Percentiles rank a stretch among this genome's conserved stretches.
Conservation (phyloP, 1,140 invertebrate genomes). For the Ladona fulva region DNA sequence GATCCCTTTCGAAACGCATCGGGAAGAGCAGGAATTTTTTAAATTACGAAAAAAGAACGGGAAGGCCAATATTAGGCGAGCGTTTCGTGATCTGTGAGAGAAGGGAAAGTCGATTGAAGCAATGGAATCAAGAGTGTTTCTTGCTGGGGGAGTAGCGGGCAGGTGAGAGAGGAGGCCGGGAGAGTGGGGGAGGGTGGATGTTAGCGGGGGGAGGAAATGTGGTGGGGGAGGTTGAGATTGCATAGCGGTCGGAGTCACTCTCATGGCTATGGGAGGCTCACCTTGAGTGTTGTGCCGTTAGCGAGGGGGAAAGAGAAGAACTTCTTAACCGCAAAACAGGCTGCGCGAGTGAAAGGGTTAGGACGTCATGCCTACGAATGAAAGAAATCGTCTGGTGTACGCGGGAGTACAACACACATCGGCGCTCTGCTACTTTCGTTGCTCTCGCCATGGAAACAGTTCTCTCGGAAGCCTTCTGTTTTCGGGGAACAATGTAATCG, state of each 20-base stretch:
- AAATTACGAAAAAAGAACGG: not conserved
- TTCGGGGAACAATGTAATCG: too few species aligned
- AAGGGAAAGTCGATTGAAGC: not conserved
- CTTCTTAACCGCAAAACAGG: not conserved
- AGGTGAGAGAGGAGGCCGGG: not conserved
- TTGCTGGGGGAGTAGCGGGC: too few species aligned
- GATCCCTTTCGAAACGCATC: too few species aligned
- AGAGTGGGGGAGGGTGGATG: not conserved
- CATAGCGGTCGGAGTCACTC: not conserved
- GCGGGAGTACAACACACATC: too few species aligned
- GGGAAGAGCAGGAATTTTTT: too few species aligned
- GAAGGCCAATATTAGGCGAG: not conserved
- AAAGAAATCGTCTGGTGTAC: too few species aligned
- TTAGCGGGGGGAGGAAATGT: not conserved
- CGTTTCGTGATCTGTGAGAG: not conserved
- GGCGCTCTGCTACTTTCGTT: too few species aligned
- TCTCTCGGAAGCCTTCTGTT: too few species aligned
- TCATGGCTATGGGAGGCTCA: not conserved
- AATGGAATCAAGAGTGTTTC: too few species aligned
- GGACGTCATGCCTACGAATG: not conserved
- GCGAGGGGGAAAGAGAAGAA: not conserved
- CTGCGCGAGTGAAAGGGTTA: not conserved
- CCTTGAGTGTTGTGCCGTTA: not conserved
- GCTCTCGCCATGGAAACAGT: too few species aligned
- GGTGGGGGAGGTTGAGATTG: not conserved